These are phyloP conservation scores for Pachycephala philippinensis DNA, from an alignment of 2,113 vertebrate genomes.

Conservation along the genomic window DNA sequence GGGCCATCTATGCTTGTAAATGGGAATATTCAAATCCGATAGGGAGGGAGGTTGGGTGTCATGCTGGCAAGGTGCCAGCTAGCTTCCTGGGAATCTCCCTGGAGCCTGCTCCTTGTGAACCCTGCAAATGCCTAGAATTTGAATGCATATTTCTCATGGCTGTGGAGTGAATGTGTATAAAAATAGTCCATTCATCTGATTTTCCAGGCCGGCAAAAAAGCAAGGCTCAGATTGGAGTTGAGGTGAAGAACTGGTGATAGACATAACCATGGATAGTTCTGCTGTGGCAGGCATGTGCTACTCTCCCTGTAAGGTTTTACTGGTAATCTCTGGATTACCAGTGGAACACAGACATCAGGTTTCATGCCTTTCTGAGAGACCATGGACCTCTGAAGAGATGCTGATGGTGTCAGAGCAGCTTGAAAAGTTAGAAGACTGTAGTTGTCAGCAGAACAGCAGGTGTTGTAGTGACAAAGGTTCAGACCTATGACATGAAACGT, in stretches of 20 bases:
- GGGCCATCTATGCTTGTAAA: background rate
- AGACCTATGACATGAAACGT: background rate
- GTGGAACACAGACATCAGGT: background rate
- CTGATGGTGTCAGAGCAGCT: constrained; percentile 12
- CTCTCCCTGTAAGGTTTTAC: background rate
- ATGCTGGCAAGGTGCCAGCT: background rate
- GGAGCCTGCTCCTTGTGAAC: constrained; percentile 6
- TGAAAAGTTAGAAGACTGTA: constrained; percentile 55
- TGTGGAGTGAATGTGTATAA: constrained; percentile 42
- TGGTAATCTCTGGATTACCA: background rate
- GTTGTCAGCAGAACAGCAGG: constrained; percentile 48
- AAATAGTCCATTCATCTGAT: constrained; percentile 50
- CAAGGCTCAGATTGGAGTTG: background rate
- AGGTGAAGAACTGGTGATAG: background rate
- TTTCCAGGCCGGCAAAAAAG: constrained; percentile 28
- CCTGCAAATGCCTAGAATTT: background rate
- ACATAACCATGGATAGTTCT: background rate
- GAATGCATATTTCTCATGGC: constrained; percentile 13
- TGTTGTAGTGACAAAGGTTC: constrained; percentile 26
- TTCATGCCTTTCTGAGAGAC: constrained; percentile 32
- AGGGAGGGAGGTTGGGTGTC: background rate
- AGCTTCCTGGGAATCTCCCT: background rate
- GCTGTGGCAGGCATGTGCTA: background rate
- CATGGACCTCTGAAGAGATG: background rate
- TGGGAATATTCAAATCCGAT: background rate